Base-by-base conservation (phyloP, 2,113 vertebrate genomes). In the Cryptotis parvus region DNA sequence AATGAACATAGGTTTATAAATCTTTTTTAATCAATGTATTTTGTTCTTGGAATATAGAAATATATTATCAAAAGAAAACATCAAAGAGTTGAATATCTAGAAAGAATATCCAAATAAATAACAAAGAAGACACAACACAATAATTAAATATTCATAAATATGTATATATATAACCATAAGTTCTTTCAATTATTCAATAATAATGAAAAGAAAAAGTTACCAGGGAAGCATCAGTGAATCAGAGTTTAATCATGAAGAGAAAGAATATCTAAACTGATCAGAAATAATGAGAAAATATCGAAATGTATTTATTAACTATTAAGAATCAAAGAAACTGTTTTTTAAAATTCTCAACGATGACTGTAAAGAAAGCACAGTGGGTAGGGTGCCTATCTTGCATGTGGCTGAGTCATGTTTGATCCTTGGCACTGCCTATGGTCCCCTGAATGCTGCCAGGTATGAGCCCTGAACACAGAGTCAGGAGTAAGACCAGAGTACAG, bases 181-280 rank as follows among this genome's bases (percentile, higher is more conserved):
- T 86, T 90, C 31, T 72, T 58, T 37, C 55, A 58, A 24, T 66
- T 16, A 52, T 58, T 84, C 22, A 86, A 61, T 26, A 87, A 65
- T 79, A 10, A 92, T 83, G 8, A 91, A 84, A 63, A 4, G 9
- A 16, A 5, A 63, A 20, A 63, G 87, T 88, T 79, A 11, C 22
- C 76, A 87, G 70, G 26, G 82, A 95, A 94, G 87, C 39, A 31
- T 87, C 77, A 91, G 45, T 78, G 20, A 86, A 84, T 83, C 68
- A 92, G 84, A 90, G 58, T 5, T 89, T 82, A 80, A 61, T 49
- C 65, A 78, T 87, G 37, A 87, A 86, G 24, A 75, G 16, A 84
- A 77, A 89, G 26, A 89, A 33, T 39, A 84, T 27, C 35, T 61
- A 18, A 66, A 75, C 41, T 63, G 49, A 88, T 74, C 27, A 82